Evolutionary conservation across 2,797 vertebrate genomes (phyloP).

Genomic region (Pseudomugil gertrudae): DNA sequence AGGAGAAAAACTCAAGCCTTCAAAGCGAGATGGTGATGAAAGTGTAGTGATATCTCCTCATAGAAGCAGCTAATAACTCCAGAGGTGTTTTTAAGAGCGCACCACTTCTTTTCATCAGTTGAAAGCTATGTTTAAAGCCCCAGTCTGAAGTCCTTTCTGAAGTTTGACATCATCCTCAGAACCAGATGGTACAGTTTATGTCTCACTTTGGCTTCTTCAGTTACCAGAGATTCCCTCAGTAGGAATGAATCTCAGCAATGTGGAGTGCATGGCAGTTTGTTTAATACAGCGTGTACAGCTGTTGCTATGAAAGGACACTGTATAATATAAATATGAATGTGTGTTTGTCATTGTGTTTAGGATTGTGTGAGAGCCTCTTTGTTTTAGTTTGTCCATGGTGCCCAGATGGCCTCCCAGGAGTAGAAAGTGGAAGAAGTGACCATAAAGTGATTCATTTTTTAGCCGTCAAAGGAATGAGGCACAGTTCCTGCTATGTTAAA

Average conservation of each 20-base stretch:
- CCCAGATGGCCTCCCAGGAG: constrained; percentile 19
- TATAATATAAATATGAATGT: constrained; percentile 32
- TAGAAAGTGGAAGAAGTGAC: constrained; percentile 67
- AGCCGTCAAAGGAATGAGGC: constrained; percentile 37
- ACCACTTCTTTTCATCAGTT: constrained; percentile 35
- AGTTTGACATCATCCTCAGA: constrained; percentile 62
- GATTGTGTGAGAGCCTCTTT: constrained; percentile 19
- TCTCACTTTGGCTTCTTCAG: constrained; percentile 48
- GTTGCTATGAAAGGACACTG: constrained; percentile 46
- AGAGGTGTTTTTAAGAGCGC: constrained; percentile 15
- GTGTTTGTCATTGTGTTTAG: constrained; percentile 23
- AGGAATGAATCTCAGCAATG: constrained; percentile 73
- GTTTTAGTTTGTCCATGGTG: constrained; percentile 18
- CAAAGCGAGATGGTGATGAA: constrained; percentile 9
- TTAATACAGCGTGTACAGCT: constrained; percentile 58
- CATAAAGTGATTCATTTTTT: constrained; percentile 50
- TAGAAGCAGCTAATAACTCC: constrained; percentile 37
- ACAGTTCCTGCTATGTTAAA: constrained; percentile 11
- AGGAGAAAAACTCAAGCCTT: constrained; percentile 17
- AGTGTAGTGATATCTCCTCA: constrained; percentile 4
- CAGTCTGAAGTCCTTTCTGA: constrained; percentile 37
- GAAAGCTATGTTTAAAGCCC: constrained; percentile 30
- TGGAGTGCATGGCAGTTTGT: constrained; percentile 61
- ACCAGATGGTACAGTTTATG: constrained; percentile 64
- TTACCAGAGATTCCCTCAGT: constrained; percentile 64